phyloP scores from a whole-genome alignment of 2,797 vertebrate species.

The Fistularia commersonii region DNA sequence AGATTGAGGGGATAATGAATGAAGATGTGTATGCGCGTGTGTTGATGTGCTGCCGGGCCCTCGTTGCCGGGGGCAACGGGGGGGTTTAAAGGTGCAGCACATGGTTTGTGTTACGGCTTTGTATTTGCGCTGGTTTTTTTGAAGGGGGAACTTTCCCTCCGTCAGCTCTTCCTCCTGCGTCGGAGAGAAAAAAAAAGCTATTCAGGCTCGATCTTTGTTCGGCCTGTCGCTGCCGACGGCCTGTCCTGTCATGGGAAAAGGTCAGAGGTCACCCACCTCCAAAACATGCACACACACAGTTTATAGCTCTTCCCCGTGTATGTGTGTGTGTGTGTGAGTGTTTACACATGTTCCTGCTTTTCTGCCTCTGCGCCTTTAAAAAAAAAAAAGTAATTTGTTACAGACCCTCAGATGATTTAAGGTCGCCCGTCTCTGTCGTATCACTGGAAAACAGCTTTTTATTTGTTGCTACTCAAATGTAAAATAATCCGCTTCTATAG shows the following conservation, averaged over 20 bases:
- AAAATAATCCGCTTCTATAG: too few species aligned
- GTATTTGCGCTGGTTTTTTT: neutral
- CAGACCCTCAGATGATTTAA: too few species aligned
- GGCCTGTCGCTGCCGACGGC: slow-evolving; percentile 23
- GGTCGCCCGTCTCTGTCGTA: too few species aligned
- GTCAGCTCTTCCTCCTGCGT: slow-evolving; percentile 1
- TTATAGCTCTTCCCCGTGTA: slow-evolving; percentile 14
- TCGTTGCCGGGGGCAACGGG: too few species aligned
- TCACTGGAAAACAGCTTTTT: too few species aligned
- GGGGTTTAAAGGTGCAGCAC: too few species aligned
- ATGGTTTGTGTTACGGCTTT: too few species aligned
- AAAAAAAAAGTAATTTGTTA: too few species aligned
- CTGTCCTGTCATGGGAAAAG: slow-evolving; percentile 43
- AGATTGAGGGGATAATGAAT: too few species aligned
- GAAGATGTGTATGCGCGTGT: too few species aligned
- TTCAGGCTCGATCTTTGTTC: slow-evolving; percentile 5
- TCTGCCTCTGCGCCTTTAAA: neutral
- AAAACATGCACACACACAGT: slow-evolving; percentile 24
- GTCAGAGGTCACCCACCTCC: slow-evolving; percentile 38
- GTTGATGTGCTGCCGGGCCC: too few species aligned
- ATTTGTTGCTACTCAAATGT: too few species aligned
- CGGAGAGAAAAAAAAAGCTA: neutral
- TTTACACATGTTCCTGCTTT: slow-evolving; percentile 12
- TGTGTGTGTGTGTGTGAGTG: slow-evolving; percentile 7
- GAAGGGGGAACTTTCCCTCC: neutral